phyloP scores from a whole-genome alignment of 2,888 invertebrate species.

The Sycophila texana region DNA sequence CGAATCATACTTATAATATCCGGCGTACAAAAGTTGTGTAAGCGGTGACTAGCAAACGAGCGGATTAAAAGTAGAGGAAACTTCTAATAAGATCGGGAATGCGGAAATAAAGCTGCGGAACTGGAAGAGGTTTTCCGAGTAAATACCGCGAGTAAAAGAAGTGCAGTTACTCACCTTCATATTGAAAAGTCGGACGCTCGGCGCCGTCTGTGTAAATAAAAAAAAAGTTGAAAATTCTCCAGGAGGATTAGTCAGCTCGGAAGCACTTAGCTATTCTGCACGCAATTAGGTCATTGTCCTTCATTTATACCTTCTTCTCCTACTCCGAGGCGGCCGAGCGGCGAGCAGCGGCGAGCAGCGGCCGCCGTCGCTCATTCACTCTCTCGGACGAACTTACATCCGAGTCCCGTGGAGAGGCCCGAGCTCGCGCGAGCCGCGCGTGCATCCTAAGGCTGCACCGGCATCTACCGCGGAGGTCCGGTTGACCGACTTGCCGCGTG shows the following conservation, averaged over 20 bases:
- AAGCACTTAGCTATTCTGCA: constrained; percentile 72
- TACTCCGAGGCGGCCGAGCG: background rate
- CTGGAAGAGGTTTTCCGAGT: no score
- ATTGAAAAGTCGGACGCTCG: background rate
- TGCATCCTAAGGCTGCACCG: background rate
- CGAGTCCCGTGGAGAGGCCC: background rate
- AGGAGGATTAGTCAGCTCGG: constrained; percentile 66
- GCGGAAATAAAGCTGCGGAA: background rate
- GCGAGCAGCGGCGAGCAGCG: no score
- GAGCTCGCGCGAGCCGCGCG: background rate
- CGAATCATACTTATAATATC: no score
- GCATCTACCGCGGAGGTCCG: constrained; percentile 38
- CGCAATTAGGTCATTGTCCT: constrained; percentile 75
- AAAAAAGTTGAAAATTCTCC: no score
- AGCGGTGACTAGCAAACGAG: no score
- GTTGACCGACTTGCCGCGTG: constrained; percentile 55
- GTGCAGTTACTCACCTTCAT: constrained; percentile 45
- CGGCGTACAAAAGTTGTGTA: no score
- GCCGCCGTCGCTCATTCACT: constrained; percentile 6
- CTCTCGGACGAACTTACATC: constrained; percentile 19
- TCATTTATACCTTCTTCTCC: constrained; percentile 71
- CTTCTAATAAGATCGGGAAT: background rate
- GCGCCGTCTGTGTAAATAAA: background rate
- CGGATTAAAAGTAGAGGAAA: no score
- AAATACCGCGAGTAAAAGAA: background rate